These are phyloP conservation scores for Unio pictorum DNA, from an alignment of 2,888 invertebrate genomes.

Conservation along the genomic window DNA sequence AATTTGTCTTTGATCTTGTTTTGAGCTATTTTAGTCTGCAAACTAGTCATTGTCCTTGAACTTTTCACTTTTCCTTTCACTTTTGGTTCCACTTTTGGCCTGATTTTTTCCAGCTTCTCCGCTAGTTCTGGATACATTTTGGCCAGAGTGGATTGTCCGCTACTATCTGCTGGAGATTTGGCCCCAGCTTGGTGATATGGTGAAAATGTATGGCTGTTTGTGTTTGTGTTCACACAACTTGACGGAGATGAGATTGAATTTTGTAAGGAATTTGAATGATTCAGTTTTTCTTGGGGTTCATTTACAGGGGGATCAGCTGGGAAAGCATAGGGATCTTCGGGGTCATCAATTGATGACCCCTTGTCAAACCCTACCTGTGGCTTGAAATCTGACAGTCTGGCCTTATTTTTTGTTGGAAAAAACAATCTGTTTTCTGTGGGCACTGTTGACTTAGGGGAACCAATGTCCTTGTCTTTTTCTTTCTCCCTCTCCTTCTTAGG, in stretches of 20 bases:
- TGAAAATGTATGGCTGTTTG: slow-evolving; percentile 20
- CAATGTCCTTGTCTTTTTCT: slow-evolving; percentile 16
- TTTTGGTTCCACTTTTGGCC: slow-evolving; percentile 54
- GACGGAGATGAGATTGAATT: slow-evolving; percentile 19
- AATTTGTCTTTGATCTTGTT: slow-evolving; percentile 71
- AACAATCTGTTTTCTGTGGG: slow-evolving; percentile 41
- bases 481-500: slow-evolving; percentile 52
- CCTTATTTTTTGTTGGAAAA: slow-evolving; percentile 56
- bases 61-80: slow-evolving; percentile 54
- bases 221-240: slow-evolving; percentile 15
- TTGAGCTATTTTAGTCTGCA: slow-evolving; percentile 72
- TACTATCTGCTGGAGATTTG: slow-evolving; percentile 31
- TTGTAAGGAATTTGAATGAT: slow-evolving; percentile 16
- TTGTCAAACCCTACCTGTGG: slow-evolving; percentile 27
- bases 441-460: slow-evolving; percentile 1
- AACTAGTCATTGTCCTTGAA: slow-evolving; percentile 70
- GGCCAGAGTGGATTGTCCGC: slow-evolving; percentile 54
- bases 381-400: slow-evolving; percentile 39
- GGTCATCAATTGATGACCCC: slow-evolving; percentile 41
- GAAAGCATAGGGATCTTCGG: slow-evolving; percentile 66
- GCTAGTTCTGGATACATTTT: slow-evolving; percentile 69
- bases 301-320: slow-evolving; percentile 49
- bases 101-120: slow-evolving; percentile 65
- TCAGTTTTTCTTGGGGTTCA: slow-evolving; percentile 19
- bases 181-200: slow-evolving; percentile 16